Evolutionary conservation across 1,140 invertebrate species (phyloP), one percentile per base, ranked within the genome.

Genomic region (Tetramorium alpestre): DNA sequence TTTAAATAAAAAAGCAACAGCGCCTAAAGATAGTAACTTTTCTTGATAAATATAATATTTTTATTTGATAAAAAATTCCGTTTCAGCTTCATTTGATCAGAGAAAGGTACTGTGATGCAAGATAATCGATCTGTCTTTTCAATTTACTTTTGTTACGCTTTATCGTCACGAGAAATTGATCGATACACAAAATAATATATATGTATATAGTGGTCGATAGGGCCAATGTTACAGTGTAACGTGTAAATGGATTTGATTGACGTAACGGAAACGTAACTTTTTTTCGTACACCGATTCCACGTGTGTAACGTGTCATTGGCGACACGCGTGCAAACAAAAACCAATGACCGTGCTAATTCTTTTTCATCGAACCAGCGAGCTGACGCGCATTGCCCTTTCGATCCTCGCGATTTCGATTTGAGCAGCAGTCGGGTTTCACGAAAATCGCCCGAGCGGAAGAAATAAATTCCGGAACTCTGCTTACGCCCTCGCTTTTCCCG

Each of bases 381-480:
- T 22, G 22, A 44, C 4, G 28, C 8, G 13, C 8, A 25, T 62
- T 47, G 75, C 18, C 58, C 5, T 22, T 67, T 80, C 28, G 62
- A 67, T 8, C 60, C 41, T n/a, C 65, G 16, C 47, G 22, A 47
- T 51, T 49, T 13, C n/a, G 44, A 18, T 49, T 78, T 49, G 60
- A 60, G 16, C 33, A 70, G 13, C 64, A 11, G 62, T 60, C 51
- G 38, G 54, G 3, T 56, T 80, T 49, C 28, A 11, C 47, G 62
- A 13, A 28, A 41, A 22, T n/a, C 41, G 28, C 38, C 8, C 41
- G 8, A 8, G 69, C 69, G 67, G 41, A 84, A 84, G 69, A 18
- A 84, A 84, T 84, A 84, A 75, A 84, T 84, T 84, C 69, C 69
- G 69, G 44, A 73, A 49, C 67, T 60, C 41, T 18, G 41, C 69